phyloP scores from a whole-genome alignment of 2,888 invertebrate genomes.

The Carterocephalus palaemon region DNA sequence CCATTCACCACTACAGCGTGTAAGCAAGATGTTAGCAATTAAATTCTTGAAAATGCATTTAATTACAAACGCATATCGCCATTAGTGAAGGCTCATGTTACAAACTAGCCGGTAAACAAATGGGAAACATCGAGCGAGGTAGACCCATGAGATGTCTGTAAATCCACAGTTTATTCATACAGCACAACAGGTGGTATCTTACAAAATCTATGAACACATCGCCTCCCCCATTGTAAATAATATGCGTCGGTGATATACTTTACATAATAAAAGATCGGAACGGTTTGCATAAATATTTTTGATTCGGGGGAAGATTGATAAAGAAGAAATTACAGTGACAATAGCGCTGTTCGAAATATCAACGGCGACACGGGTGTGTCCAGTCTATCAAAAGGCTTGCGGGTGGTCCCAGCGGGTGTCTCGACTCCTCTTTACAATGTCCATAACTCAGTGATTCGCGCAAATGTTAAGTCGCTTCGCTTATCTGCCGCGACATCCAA shows the following conservation, averaged over 20 bases:
- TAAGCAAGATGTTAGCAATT: conserved; percentile 33
- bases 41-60: too few species aligned
- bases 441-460: conserved; percentile 73
- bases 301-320: conserved; percentile 26
- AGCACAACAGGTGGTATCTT: conserved; percentile 28
- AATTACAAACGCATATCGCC: conserved; percentile 1
- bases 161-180: conserved; percentile 22
- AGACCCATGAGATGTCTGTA: conserved; percentile 22
- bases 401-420: conserved; percentile 74
- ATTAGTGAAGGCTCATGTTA: conserved; percentile 13
- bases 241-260: conserved; percentile 20
- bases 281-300: conserved; percentile 24
- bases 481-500: conserved; percentile 61
- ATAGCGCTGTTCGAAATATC: conserved; percentile 35
- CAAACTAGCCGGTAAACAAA: conserved; percentile 14
- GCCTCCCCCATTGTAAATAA: conserved; percentile 22
- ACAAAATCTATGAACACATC: conserved; percentile 18
- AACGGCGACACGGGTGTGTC: conserved; percentile 36
- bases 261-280: conserved; percentile 24
- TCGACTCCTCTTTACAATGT: conserved; percentile 56
- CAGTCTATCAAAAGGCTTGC: conserved; percentile 43
- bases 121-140: conserved; percentile 20
- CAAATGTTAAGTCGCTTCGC: conserved; percentile 61
- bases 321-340: conserved; percentile 35
- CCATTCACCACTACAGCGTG: conserved; percentile 44